Evolutionary conservation across 2,888 invertebrate genomes (phyloP), one percentile per base, ranked within the genome.

Genomic region (Entomobrya multifasciata): DNA sequence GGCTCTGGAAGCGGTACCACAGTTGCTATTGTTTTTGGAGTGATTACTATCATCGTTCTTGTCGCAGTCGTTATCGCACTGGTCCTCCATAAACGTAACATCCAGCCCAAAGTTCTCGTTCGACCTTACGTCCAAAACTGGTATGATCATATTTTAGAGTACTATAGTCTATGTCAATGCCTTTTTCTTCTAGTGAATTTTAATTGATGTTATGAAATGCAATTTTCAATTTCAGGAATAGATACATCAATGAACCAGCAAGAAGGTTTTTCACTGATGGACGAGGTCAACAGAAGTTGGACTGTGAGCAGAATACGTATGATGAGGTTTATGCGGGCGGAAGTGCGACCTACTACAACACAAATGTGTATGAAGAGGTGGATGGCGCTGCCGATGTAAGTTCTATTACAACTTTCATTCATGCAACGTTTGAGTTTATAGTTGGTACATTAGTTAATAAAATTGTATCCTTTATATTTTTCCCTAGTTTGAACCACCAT

Each of bases 121-220:
- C 77, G 90, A 15, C 90, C 90, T 3, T 90, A 90, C 78, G 89
- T 90, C 76, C 90, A 90, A 52, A 87, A 88, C 77, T 90, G 90
- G 90, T 90, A 88, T 5, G 8, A 36, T 49, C 15, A 81, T 41
- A 49, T 47, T 49, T 27, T 70, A 74, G 8, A 67, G 27, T 30
- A 30, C 3, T 13, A 22, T 36, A 17, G 4, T 25, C 10, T 20
- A 5, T 30, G 27, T 36, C n/a, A 67, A 2, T 67, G 67, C 36
- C 2, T 4, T 47, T 47, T 47, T 41, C 20, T 15, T 17, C 47
- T 20, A 47, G 17, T 25, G 1, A 49, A 27, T 47, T 65, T 70
- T 5, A n/a, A n/a, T n/a, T n/a, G n/a, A n/a, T n/a, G n/a, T n/a
- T n/a, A n/a, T n/a, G n/a, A n/a, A n/a, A n/a, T n/a, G n/a, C n/a